phyloP scores from a whole-genome alignment of 2,797 vertebrate species.

The Chloroceryle amazona region DNA sequence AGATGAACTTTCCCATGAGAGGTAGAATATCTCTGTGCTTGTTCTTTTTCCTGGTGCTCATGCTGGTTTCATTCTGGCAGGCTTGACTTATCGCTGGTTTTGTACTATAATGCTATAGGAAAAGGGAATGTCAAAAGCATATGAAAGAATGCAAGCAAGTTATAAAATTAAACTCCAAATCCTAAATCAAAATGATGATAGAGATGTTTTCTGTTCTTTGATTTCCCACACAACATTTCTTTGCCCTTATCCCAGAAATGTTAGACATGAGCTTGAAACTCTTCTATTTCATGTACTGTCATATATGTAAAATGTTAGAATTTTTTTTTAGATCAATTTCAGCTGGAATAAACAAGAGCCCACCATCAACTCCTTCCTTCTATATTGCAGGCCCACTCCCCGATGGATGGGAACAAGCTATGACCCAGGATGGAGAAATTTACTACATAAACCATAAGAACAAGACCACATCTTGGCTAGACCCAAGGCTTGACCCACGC shows the following conservation, averaged over 20 bases:
- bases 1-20: neutral
- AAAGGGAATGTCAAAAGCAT: neutral
- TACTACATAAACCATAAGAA: constrained; percentile 99
- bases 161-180: constrained; percentile 34
- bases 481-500: constrained; percentile 96
- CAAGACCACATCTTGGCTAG: constrained; percentile 99
- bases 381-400: constrained; percentile 93
- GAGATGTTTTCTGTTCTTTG: constrained; percentile 28
- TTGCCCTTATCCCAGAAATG: constrained; percentile 24
- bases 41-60: neutral
- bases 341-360: constrained; percentile 70
- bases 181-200: neutral
- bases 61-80: constrained; percentile 67
- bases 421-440: constrained; percentile 98
- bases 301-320: constrained; percentile 68
- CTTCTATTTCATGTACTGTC: constrained; percentile 67
- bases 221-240: constrained; percentile 7
- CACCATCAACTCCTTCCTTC: constrained; percentile 79
- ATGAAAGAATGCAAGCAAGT: neutral
- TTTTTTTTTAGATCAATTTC: constrained; percentile 73
- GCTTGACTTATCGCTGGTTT: constrained; percentile 72
- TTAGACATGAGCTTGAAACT: constrained; percentile 51
- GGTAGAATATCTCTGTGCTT: neutral
- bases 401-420: constrained; percentile 98
- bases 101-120: neutral